These are phyloP conservation scores for Etheostoma cragini DNA, from an alignment of 2,113 vertebrate species.

Conservation along the genomic window DNA sequence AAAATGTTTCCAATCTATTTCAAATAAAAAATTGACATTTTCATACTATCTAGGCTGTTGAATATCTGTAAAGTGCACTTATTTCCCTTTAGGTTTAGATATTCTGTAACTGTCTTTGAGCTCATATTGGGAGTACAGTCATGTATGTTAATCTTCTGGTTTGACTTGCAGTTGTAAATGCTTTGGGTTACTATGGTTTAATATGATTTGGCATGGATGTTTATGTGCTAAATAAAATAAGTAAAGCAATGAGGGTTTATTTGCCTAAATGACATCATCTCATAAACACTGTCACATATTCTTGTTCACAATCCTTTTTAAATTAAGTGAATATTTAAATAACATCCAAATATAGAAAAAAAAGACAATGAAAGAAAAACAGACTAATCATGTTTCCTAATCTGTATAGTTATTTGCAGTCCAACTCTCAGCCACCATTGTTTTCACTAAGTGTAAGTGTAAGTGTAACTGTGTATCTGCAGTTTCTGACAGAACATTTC, in stretches of 20 bases:
- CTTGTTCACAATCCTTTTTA: background rate
- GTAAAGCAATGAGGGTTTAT: background rate
- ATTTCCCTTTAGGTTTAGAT: slow-evolving; percentile 46
- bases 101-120: slow-evolving; percentile 40
- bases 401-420: background rate
- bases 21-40: background rate
- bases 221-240: slow-evolving; percentile 59
- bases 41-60: slow-evolving; percentile 32
- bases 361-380: background rate
- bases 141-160: background rate
- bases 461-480: too few species aligned
- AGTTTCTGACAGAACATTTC: background rate
- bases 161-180: slow-evolving; percentile 33
- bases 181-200: slow-evolving; percentile 28
- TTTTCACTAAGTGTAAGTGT: background rate
- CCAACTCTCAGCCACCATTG: background rate
- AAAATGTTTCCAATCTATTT: background rate
- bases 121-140: slow-evolving; percentile 18
- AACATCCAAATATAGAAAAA: background rate
- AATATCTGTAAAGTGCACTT: slow-evolving; percentile 77
- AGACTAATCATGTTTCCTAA: background rate
- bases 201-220: slow-evolving; percentile 42
- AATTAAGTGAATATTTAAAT: background rate
- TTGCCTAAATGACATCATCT: background rate
- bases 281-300: slow-evolving; percentile 5